Base-by-base conservation (phyloP, 2,797 vertebrate genomes). In the Hydrocynus forskahlii region DNA sequence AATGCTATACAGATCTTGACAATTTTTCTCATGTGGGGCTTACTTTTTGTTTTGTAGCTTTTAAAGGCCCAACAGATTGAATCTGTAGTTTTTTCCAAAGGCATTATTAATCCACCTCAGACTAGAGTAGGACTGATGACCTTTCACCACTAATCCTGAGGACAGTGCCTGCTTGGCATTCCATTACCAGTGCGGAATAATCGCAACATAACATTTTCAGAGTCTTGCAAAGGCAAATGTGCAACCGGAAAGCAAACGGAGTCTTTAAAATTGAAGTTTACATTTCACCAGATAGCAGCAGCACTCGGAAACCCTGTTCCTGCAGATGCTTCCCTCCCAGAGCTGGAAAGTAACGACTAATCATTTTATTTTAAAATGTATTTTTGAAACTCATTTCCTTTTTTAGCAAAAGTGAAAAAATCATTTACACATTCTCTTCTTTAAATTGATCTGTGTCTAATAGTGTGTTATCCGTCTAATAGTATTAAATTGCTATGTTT, bases 61-160 rank as follows among this genome's bases (percentile, higher is more conserved):
- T 50, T 29, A 69, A 54, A 35, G 23, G 23, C 48, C 52, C 19
- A 9, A 17, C 50, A 16, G 6, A 72, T 35, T 55, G 16, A 72
- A 55, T 19, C 70, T 55, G 70, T 19, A 55, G 69, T n/a, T n/a
- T 8, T 72, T 72, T 72, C 23, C 7, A 55, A 17, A n/a, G 16
- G 23, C 52, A 72, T 19, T 0, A 13, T 52, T 55, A 72, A 55
- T 54, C 25, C 23, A 35, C 55, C 2, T 55, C 14, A 72, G 48
- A 19, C 16, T 43, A n/a, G 6, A 40, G 70, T 38, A 12, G 9
- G 50, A 38, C 38, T 73, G 70, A 19, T 35, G 50, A 72, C 25
- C 48, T 72, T 72, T 35, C 23, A 71, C 13, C 21, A 48, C 23
- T 25, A 71, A 71, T 72, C 69, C 48, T n/a, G 9, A 72, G 8